These are phyloP conservation scores for cattle (Bos taurus) DNA, from an alignment of 2,113 vertebrate genomes.

Conservation along the genomic window ARS-UCD2.0 NC_037336.1:53810001-53810500, in stretches of 20 bases:
- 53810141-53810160: background rate
- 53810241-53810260: background rate
- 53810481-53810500: background rate
- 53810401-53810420: background rate
- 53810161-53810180: background rate
- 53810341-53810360: background rate
- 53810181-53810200: background rate
- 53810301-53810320: background rate
- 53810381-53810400: background rate
- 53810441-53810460: background rate
- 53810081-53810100: background rate
- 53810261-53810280: background rate
- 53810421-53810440: background rate
- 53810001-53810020: background rate
- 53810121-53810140: background rate
- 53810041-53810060: background rate
- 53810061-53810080: background rate
- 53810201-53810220: background rate
- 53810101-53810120: background rate
- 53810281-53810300: background rate
- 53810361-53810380: background rate
- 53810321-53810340: background rate
- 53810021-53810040: background rate
- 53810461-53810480: background rate
- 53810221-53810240: background rate